These are phyloP conservation scores for Nineta flava DNA, from an alignment of 2,888 invertebrate species.

Conservation along the genomic window DNA sequence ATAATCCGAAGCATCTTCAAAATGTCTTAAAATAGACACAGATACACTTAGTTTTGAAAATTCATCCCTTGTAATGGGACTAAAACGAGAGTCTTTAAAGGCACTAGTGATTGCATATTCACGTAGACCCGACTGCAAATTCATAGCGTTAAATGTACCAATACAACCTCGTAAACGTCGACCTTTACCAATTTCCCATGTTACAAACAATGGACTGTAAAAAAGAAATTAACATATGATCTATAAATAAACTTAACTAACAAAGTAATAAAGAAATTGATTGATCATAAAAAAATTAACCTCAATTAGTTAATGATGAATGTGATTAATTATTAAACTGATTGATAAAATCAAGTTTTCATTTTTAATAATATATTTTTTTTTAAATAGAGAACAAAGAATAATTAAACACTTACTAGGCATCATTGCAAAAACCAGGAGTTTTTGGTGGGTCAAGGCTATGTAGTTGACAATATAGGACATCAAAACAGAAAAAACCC, in stretches of 20 bases:
- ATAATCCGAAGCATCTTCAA: slow-evolving; percentile 90
- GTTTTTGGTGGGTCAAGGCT: slow-evolving; percentile 81
- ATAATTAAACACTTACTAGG: slow-evolving; percentile 58
- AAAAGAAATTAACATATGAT: neutral
- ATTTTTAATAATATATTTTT: neutral
- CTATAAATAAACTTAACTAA: too few relatives aligned
- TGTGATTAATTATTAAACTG: too few relatives aligned
- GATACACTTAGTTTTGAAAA: slow-evolving; percentile 84
- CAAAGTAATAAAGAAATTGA: too few relatives aligned
- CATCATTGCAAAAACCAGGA: slow-evolving; percentile 86
- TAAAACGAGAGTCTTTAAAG: slow-evolving; percentile 92
- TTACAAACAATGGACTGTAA: slow-evolving; percentile 88
- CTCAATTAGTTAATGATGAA: too few relatives aligned
- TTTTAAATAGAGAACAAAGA: neutral
- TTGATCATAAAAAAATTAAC: too few relatives aligned
- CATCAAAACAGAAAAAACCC: slow-evolving; percentile 99
- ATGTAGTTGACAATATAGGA: slow-evolving; percentile 86
- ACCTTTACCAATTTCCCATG: slow-evolving; percentile 97
- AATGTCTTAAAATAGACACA: slow-evolving; percentile 89
- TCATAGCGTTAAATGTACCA: slow-evolving; percentile 96
- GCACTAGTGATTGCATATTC: slow-evolving; percentile 98
- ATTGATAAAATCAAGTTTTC: too few relatives aligned
- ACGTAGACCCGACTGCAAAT: slow-evolving; percentile 81
- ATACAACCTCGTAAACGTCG: slow-evolving; percentile 93
- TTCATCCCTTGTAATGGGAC: slow-evolving; percentile 88